phyloP scores from a whole-genome alignment of 1,140 invertebrate species.

The Diabrotica undecimpunctata region DNA sequence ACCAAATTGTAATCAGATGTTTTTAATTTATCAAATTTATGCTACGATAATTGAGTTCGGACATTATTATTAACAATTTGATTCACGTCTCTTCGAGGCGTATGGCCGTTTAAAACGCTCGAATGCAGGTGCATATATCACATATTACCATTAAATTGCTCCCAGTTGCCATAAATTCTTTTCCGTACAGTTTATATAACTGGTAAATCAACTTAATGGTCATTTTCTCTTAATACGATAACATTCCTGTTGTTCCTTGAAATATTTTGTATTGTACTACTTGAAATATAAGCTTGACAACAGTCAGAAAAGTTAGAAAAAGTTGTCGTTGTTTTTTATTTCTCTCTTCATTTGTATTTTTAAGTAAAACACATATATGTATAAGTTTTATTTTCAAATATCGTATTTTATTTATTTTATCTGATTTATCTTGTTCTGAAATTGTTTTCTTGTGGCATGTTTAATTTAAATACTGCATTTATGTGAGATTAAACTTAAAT shows the following conservation, averaged over 20 bases:
- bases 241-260: conserved; percentile 28
- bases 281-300: conserved; percentile 3
- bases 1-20: too few species aligned
- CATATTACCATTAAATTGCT: conserved; percentile 37
- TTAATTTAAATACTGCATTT: too few species aligned
- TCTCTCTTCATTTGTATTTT: too few species aligned
- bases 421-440: too few species aligned
- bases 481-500: too few species aligned
- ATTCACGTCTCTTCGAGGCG: conserved; percentile 16
- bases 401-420: too few species aligned
- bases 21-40: neutral
- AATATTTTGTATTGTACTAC: conserved; percentile 30
- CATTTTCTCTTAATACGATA: conserved; percentile 33
- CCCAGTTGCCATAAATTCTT: conserved; percentile 33
- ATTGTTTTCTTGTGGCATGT: too few species aligned
- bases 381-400: too few species aligned
- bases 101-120: conserved; percentile 29
- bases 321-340: too few species aligned
- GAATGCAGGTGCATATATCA: conserved; percentile 35
- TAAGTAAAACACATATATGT: too few species aligned
- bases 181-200: conserved; percentile 29
- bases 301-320: too few species aligned
- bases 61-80: conserved; percentile 19
- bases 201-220: conserved; percentile 37
- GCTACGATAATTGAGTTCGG: neutral